Evolutionary conservation across 2,888 invertebrate species (phyloP).

Genomic region (Maniola hyperantus): DNA sequence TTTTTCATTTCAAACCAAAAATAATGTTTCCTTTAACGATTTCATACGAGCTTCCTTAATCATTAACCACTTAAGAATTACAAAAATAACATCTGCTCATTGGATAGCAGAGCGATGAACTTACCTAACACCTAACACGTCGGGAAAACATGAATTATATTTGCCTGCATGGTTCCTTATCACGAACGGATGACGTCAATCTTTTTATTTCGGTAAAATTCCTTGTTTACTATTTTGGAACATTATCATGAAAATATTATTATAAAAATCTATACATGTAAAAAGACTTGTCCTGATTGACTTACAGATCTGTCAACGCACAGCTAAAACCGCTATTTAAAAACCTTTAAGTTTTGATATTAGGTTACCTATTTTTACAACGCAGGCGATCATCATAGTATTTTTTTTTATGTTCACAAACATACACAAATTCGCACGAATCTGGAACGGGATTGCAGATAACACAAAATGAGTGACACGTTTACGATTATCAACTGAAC

Average conservation of each 20-base stretch:
- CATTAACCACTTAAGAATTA: constrained; percentile 10
- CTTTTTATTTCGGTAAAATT: constrained; percentile 10
- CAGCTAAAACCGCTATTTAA: too few species aligned
- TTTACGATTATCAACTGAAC: not conserved
- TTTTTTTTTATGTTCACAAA: not conserved
- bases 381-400: too few species aligned
- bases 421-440: not conserved
- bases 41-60: not conserved
- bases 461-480: not conserved
- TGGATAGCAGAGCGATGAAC: not conserved
- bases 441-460: not conserved
- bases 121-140: not conserved
- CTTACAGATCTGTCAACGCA: too few species aligned
- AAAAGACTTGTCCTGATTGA: too few species aligned
- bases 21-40: not conserved
- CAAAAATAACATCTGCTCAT: constrained; percentile 8
- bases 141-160: constrained; percentile 23
- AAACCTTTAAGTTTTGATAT: too few species aligned
- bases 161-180: constrained; percentile 24
- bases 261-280: too few species aligned
- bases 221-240: not conserved
- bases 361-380: too few species aligned
- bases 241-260: not conserved
- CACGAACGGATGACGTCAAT: constrained; percentile 28
- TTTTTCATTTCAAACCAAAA: not conserved